These are phyloP conservation scores for Ascidia mentula DNA, from an alignment of 23 tunicate species.

Conservation along the genomic window DNA sequence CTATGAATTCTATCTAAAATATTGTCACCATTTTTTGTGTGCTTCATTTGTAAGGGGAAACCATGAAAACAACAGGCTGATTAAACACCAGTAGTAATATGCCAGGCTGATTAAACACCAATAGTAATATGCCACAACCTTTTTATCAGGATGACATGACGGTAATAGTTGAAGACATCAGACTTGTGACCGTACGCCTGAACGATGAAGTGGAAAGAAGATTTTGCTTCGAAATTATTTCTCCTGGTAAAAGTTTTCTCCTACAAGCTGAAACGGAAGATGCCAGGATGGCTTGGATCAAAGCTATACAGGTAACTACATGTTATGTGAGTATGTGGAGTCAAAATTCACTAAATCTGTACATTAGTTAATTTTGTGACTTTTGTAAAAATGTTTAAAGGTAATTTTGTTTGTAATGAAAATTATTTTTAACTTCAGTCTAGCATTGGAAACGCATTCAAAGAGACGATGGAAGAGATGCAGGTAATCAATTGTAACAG, in stretches of 20 bases:
- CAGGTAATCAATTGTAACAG: not conserved
- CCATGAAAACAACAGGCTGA: too few relatives aligned
- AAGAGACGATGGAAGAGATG: constrained; percentile 46
- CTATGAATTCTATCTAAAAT: too few relatives aligned
- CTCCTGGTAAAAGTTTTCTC: constrained; percentile 72
- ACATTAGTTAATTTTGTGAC: not conserved
- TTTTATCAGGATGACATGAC: constrained; percentile 69
- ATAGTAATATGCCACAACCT: not conserved
- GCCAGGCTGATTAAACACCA: too few relatives aligned
- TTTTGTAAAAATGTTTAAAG: not conserved
- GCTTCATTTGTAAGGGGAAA: too few relatives aligned
- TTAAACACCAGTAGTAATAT: too few relatives aligned
- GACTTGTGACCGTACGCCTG: constrained; percentile 60
- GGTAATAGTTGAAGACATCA: constrained; percentile 75
- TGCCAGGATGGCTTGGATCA: constrained; percentile 74
- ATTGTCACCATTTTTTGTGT: too few relatives aligned
- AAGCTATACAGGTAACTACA: constrained; percentile 67
- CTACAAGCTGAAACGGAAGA: constrained; percentile 85
- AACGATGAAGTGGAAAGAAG: constrained; percentile 73
- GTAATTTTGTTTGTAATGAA: not conserved
- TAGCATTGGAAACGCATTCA: constrained; percentile 80
- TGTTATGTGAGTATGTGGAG: not conserved
- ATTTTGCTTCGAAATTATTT: constrained; percentile 85
- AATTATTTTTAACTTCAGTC: constrained; percentile 38
- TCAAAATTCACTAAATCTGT: not conserved